Percentiles rank a stretch among this genome's conserved stretches.
Evolutionary conservation across 2,888 invertebrate species (phyloP).

Genomic region (Machimus rusticus): DNA sequence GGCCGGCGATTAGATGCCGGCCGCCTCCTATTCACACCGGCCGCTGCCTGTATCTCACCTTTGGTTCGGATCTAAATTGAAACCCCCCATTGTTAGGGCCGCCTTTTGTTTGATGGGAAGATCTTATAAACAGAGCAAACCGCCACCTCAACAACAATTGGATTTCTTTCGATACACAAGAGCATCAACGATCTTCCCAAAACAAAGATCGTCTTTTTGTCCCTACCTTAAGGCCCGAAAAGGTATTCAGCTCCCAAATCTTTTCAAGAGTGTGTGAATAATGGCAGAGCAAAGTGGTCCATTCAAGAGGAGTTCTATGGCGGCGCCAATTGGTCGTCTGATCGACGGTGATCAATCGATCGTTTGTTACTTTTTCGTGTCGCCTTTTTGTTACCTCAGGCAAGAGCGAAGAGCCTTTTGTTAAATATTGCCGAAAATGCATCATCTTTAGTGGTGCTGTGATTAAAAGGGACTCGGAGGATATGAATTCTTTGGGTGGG

Average conservation of each 20-base stretch:
- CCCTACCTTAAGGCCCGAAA: conserved; percentile 26
- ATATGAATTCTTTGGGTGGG: background rate
- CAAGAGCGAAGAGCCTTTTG: conserved; percentile 2
- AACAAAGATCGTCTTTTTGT: background rate
- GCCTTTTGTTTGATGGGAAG: conserved; percentile 43
- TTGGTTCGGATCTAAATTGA: background rate
- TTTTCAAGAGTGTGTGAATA: conserved; percentile 46
- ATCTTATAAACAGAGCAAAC: conserved; percentile 44
- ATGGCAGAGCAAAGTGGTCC: conserved; percentile 46
- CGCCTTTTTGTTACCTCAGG: background rate
- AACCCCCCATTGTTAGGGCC: conserved; percentile 46
- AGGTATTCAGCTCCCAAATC: conserved; percentile 34
- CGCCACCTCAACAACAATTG: conserved; percentile 45
- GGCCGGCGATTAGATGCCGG: background rate
- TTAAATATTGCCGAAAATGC: background rate
- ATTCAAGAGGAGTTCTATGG: conserved; percentile 46
- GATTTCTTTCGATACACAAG: conserved; percentile 37
- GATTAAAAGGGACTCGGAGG: background rate
- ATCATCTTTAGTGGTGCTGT: background rate
- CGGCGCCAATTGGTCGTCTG: conserved; percentile 49
- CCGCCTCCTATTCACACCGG: conserved; percentile 38
- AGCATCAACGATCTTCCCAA: conserved; percentile 29
- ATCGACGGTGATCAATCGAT: conserved; percentile 49
- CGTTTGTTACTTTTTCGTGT: conserved; percentile 39
- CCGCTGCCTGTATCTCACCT: background rate